phyloP scores from a whole-genome alignment of 2,797 vertebrate species.

The Lemur catta region DNA sequence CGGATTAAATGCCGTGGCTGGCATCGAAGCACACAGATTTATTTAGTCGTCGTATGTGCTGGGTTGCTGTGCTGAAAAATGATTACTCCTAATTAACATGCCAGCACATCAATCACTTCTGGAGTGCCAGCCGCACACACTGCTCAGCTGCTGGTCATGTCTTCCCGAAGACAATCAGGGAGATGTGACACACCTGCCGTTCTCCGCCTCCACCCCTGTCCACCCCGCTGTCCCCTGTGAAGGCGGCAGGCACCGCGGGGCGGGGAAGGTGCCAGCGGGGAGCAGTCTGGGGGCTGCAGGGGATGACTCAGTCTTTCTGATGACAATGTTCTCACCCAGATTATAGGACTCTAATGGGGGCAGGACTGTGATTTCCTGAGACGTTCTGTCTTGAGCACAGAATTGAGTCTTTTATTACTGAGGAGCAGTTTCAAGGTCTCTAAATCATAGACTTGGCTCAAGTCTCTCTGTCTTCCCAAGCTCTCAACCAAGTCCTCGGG shows the following conservation, averaged over 20 bases:
- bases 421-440: background rate
- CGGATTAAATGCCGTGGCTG: background rate
- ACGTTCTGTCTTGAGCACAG: background rate
- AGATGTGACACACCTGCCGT: fast-evolving
- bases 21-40: background rate
- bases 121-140: too few species aligned
- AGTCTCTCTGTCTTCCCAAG: background rate
- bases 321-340: background rate
- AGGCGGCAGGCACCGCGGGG: fast-evolving
- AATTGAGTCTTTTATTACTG: background rate
- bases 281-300: background rate
- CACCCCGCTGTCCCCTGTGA: background rate
- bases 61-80: background rate
- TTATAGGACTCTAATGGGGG: fast-evolving
- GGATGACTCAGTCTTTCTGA: background rate
- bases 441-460: background rate
- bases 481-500: fast-evolving
- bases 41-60: background rate
- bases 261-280: fast-evolving
- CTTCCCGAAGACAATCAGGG: background rate
- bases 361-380: fast-evolving
- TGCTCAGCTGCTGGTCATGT: background rate
- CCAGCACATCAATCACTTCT: background rate
- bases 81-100: background rate
- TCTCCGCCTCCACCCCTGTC: fast-evolving